Conservation (phyloP, 2,888 invertebrate genomes). For the Drosophila bunnanda region DNA sequence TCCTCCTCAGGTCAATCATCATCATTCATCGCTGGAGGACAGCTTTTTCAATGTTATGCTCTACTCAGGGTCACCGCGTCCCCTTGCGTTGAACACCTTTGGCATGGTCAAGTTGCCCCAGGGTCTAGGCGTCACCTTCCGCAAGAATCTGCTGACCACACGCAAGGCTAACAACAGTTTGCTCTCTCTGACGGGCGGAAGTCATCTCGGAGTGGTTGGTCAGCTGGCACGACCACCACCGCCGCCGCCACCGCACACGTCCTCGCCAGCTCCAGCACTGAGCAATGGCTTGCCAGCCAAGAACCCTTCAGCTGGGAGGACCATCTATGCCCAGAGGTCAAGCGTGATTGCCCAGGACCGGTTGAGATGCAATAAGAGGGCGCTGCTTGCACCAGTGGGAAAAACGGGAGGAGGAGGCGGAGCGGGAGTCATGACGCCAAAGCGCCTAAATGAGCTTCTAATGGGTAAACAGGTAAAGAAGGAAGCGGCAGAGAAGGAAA, state of each 20-base stretch:
- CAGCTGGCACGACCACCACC: slow-evolving; percentile 63
- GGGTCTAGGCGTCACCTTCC: slow-evolving; percentile 73
- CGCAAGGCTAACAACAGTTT: slow-evolving; percentile 82
- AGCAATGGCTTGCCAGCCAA: slow-evolving; percentile 46
- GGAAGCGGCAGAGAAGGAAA: slow-evolving; percentile 31
- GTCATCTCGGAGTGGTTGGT: slow-evolving; percentile 72
- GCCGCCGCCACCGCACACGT: slow-evolving; percentile 27
- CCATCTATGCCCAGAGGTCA: slow-evolving; percentile 72
- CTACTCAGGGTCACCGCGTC: slow-evolving; percentile 76
- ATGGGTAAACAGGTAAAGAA: slow-evolving; percentile 57
- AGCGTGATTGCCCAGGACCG: slow-evolving; percentile 69
- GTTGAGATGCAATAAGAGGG: slow-evolving; percentile 76
- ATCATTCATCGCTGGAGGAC: slow-evolving; percentile 67
- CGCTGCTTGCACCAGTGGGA: slow-evolving; percentile 47
- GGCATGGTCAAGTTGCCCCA: slow-evolving; percentile 80
- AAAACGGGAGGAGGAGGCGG: slow-evolving; percentile 34
- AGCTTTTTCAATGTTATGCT: slow-evolving; percentile 76
- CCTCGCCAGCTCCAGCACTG: slow-evolving; percentile 34
- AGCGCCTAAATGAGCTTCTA: slow-evolving; percentile 74
- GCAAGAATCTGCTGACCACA: slow-evolving; percentile 79
- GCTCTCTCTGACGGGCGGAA: slow-evolving; percentile 71
- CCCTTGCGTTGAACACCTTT: slow-evolving; percentile 79
- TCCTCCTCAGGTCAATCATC: slow-evolving; percentile 36
- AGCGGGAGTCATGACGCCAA: slow-evolving; percentile 64
- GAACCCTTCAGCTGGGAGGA: slow-evolving; percentile 61